A percentile compares a stretch with the other conserved stretches of the same genome.
These are phyloP conservation scores for Fragariocoptes setiger DNA, from an alignment of 1,140 invertebrate genomes.

Conservation along the genomic window DNA sequence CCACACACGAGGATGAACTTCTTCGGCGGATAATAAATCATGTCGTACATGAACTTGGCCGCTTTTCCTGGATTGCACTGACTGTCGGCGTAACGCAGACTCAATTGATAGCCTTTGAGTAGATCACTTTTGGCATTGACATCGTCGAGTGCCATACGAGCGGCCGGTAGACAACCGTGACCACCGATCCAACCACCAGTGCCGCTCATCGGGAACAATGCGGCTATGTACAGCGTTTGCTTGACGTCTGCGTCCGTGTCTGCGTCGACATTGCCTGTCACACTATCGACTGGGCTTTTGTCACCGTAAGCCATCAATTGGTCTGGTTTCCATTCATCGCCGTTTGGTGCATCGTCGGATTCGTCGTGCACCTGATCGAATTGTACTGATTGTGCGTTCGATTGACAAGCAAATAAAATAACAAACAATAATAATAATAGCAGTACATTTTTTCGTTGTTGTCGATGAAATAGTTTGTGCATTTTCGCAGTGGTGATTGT, in stretches of 20 bases:
- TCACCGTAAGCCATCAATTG: too few species aligned
- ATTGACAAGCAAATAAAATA: too few species aligned
- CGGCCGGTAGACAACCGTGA: constrained; percentile 71
- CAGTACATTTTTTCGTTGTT: too few species aligned
- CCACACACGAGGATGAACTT: constrained; percentile 84
- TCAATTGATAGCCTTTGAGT: constrained; percentile 58
- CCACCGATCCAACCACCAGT: constrained; percentile 71
- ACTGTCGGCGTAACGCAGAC: constrained; percentile 80
- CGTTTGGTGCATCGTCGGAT: too few species aligned
- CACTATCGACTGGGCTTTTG: too few species aligned
- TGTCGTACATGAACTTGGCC: constrained; percentile 88
- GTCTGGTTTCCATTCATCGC: too few species aligned
- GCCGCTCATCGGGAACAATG: constrained; percentile 59
- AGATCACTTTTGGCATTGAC: constrained; percentile 66
- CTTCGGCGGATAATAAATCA: constrained; percentile 75
- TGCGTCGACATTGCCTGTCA: too few species aligned
- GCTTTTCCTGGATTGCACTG: constrained; percentile 95
- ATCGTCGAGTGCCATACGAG: constrained; percentile 70
- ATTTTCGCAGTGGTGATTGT: too few species aligned
- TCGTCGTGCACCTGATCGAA: too few species aligned
- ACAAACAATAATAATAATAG: not conserved
- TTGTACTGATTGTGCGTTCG: too few species aligned
- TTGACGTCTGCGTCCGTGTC: too few species aligned
- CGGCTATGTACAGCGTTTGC: constrained; percentile 65
- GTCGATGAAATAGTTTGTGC: too few species aligned